Evolutionary conservation across 2,797 vertebrate genomes (phyloP), one percentile per base, ranked within the genome.

Genomic region (Bradypus variegatus): DNA sequence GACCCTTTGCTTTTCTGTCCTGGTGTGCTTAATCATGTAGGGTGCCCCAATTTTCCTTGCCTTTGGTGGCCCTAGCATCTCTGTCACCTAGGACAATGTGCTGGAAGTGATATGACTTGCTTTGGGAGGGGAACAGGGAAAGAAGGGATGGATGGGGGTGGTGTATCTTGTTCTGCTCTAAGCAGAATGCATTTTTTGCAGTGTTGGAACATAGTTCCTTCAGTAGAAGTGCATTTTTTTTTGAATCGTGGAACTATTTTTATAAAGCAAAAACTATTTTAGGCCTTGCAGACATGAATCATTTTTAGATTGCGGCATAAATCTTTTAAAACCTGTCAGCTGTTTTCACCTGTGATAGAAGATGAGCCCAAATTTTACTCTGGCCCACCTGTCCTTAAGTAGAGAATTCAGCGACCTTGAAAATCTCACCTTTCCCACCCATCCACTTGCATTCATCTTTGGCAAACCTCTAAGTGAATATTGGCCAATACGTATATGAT

Each of bases 251-350:
- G 3, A 93, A 0, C 86, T 96, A 89, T 81, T 96, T 95, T 95
- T 94, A 86, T 93, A 94, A 94, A 83, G 86, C 58, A 93, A 90
- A 86, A 94, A 91, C 38, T 94, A 23, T 29, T 92, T 85, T 50
- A 62, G 88, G 93, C 91, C 82, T 96, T 78, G 90, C 53, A 77
- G 92, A 70, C 21, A 94, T 88, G 94, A 80, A 48, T 96, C 84
- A 86, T 94, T 96, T 95, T 96, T 94, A 95, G 84, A 90, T 81
- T 87, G 31, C 95, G 90, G 76, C 78, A 86, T 83, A 94, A 91
- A 33, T 76, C n/a, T 81, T 89, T 91, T 62, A 91, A 94, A 95
- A 69, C 72, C 62, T 85, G 77, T 93, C 90, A 80, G 79, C 69
- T 93, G 55, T 94, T 90, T 93, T 88, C n/a, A 94, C 53, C 85